phyloP scores from a whole-genome alignment of 2,113 vertebrate genomes.

The Melanerpes aurifrons region DNA sequence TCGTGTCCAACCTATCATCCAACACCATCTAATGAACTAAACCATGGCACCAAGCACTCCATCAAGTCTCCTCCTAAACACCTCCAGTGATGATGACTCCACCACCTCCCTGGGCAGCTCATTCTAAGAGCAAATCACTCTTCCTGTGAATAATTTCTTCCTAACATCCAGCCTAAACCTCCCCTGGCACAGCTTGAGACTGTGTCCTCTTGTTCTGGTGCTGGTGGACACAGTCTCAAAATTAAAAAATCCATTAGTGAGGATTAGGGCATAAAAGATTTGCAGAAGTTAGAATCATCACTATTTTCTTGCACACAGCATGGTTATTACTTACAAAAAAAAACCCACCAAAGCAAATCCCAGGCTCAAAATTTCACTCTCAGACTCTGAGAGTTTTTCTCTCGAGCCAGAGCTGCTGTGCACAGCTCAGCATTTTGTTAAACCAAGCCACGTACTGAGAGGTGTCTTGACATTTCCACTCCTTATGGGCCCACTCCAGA shows the following conservation, averaged over 20 bases:
- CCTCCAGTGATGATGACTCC: no score
- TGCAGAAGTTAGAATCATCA: not conserved
- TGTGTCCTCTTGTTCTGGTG: no score
- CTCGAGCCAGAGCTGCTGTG: accelerated
- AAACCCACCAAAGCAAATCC: not conserved
- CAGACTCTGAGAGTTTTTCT: not conserved
- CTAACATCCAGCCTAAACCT: no score
- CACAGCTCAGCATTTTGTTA: not conserved
- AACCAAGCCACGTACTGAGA: not conserved
- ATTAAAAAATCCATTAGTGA: not conserved
- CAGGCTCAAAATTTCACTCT: not conserved
- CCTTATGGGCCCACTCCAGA: not conserved
- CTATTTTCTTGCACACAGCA: not conserved
- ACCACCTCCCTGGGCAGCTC: no score
- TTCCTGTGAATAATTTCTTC: no score
- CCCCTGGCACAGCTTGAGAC: no score
- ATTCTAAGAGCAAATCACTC: no score
- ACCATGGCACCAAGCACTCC: no score
- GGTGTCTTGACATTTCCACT: not conserved
- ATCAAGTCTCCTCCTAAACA: no score
- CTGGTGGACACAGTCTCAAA: no score
- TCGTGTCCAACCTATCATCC: no score
- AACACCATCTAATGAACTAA: no score
- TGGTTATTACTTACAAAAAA: not conserved
- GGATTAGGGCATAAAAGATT: not conserved